phyloP scores from a whole-genome alignment of 2,797 vertebrate genomes.

The Rhynchotus rufescens region DNA sequence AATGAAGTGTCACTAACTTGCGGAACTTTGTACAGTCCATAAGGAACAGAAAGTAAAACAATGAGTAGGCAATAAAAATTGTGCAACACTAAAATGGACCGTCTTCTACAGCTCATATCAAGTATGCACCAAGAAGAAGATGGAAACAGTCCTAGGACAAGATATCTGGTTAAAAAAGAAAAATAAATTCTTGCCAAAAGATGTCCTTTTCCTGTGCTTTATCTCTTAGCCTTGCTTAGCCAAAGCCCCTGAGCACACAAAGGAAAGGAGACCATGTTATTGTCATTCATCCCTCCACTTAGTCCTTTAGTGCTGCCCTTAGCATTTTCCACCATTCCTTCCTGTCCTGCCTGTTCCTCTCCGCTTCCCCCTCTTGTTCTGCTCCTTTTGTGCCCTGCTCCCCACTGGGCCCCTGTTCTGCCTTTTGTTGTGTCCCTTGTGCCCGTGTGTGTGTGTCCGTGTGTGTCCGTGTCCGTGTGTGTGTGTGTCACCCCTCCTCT shows the following conservation, averaged over 20 bases:
- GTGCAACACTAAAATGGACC: background rate
- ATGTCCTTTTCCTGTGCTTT: background rate
- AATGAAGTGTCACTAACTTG: slow-evolving; percentile 13
- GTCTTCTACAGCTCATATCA: background rate
- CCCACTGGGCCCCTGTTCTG: background rate
- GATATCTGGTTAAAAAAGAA: background rate
- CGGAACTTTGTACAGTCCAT: background rate
- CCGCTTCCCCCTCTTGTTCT: slow-evolving; percentile 18
- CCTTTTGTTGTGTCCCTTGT: background rate
- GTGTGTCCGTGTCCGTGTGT: too few species aligned
- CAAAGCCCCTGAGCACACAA: background rate
- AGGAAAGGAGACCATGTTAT: background rate
- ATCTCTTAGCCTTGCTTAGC: background rate
- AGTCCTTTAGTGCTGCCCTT: background rate
- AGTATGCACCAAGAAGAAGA: background rate
- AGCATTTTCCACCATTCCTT: slow-evolving; percentile 13
- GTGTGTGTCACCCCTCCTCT: background rate
- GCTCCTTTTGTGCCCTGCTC: slow-evolving; percentile 29
- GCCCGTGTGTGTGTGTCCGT: background rate
- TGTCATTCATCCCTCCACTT: background rate
- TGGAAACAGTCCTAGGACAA: background rate
- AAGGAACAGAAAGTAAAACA: background rate
- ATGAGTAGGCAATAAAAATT: background rate
- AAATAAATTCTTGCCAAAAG: background rate
- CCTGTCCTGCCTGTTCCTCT: background rate